Evolutionary conservation across 1,140 invertebrate species (phyloP), one percentile per base, ranked within the genome.

Genomic region (Helicoverpa armigera): DNA sequence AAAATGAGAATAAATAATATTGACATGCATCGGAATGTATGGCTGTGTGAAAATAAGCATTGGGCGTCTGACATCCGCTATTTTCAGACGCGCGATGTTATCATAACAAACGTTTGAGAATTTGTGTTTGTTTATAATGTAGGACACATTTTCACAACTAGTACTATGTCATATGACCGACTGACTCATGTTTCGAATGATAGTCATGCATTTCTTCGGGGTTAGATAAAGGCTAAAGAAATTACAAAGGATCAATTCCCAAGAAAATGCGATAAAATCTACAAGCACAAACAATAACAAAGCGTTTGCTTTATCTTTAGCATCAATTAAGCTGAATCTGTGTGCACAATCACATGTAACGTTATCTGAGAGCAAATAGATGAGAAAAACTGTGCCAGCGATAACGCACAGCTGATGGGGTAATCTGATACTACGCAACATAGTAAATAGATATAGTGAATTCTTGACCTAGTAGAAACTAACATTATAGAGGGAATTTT

Each of bases 341-440:
- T 73, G 14, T 48, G 61, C 73, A 75, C 35, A 35, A 35, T 35
- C 35, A 35, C 58, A 43, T 50, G 73, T 75, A 75, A 58, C 53
- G 29, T 58, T 73, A 73, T 73, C 70, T 56, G 18, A 1, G 23
- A 35, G 2, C 70, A 73, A 58, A 43, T 58, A 73, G 70, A 73
- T 54, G 53, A 73, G 58, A 50, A 61, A 50, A 61, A 48, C 73
- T 61, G 56, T 60, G 58, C 13, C 73, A 13, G n/a, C 13, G 73
- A 75, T 75, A 75, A 75, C 18, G 11, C 51, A 73, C 51, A 56
- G 70, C 53, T 73, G 70, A 73, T 73, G 53, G 70, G 70, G 48
- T 18, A 70, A 29, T 54, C 2, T 54, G 70, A 56, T 73, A 73
- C 50, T 18, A 23, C 23, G 51, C 18, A n/a, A 31, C 13, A 18